Evolutionary conservation across 1,140 invertebrate genomes (phyloP), one percentile per base, ranked within the genome.

Genomic region (Drosophila littoralis): DNA sequence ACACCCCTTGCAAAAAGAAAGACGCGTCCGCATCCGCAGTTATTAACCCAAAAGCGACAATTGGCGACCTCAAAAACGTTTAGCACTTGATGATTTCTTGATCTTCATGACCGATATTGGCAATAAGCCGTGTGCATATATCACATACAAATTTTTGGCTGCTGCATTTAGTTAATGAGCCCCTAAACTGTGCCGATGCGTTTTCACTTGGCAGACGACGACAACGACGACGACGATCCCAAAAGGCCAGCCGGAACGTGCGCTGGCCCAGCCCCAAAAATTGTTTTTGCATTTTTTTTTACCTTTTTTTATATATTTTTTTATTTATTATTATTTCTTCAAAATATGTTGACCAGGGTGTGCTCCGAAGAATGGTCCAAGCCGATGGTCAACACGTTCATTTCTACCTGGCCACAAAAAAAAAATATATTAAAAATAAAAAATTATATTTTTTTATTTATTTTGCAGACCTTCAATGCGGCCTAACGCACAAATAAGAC

Each of bases 41-140:
- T 58, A 66, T 72, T 57, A 58, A 12, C 67, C 80, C 6, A 10
- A 12, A 10, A 28, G 17, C 9, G 67, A 86, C 84, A 89, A 86
- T 79, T 83, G 79, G 77, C 79, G 83, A 86, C 83, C 83, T 68
- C 83, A 86, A 88, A 86, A 86, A 83, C 84, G 84, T 86, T 83
- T 83, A 77, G 79, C 83, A 88, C 69, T 51, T 88, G 78, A 86
- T 58, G 71, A 77, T 77, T 68, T 80, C 67, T 55, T 77, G 78
- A 82, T 83, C 75, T 83, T 79, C 69, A 84, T 63, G 77, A 32
- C 17, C 32, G 81, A 83, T 83, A 83, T 79, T 63, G 70, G 76
- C 15, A 32, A 63, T 67, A 60, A 50, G 40, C 55, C 28, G 3
- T 48, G 45, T 54, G 61, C 42, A 74, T 59, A 55, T 59, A 55